Conservation (phyloP, 1,140 invertebrate species). For the Zaprionus ghesquierei region DNA sequence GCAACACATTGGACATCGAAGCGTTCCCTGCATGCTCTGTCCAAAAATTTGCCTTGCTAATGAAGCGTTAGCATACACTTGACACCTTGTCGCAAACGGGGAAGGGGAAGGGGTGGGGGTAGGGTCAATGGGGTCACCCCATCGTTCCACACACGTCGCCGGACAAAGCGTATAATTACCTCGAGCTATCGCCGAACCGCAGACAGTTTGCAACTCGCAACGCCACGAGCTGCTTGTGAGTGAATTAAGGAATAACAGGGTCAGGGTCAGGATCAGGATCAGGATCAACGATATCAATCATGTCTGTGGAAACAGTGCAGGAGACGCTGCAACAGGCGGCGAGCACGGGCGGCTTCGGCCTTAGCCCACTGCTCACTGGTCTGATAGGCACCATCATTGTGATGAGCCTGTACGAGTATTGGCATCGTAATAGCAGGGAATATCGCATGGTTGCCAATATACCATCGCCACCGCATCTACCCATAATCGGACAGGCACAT, state of each 20-base stretch:
- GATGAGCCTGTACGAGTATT: conserved; percentile 68
- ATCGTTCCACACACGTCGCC: not conserved
- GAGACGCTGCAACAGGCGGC: conserved; percentile 57
- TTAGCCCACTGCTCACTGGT: conserved; percentile 62
- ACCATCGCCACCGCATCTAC: conserved; percentile 83
- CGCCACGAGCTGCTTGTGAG: conserved; percentile 28
- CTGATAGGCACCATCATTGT: conserved; percentile 60
- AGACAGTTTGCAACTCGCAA: conserved; percentile 59
- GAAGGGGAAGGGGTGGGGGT: not conserved
- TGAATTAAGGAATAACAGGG: not conserved
- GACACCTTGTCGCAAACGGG: no score
- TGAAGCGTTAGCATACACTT: conserved; percentile 53
- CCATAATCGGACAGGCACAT: conserved; percentile 86
- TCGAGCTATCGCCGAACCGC: not conserved
- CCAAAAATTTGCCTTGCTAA: conserved; percentile 58
- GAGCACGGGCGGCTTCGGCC: conserved; percentile 26
- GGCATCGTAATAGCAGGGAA: conserved; percentile 67
- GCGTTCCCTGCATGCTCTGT: not conserved
- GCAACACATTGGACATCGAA: not conserved
- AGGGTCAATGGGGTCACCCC: not conserved
- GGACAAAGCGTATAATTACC: conserved; percentile 46
- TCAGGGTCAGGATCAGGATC: no score
- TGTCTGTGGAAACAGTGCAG: conserved; percentile 75
- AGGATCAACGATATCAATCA: conserved; percentile 11
- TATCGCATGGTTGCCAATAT: conserved; percentile 83